Percentiles rank a stretch among this genome's conserved stretches.
phyloP scores from a whole-genome alignment of 2,888 invertebrate genomes.

The Pandemis heparana region DNA sequence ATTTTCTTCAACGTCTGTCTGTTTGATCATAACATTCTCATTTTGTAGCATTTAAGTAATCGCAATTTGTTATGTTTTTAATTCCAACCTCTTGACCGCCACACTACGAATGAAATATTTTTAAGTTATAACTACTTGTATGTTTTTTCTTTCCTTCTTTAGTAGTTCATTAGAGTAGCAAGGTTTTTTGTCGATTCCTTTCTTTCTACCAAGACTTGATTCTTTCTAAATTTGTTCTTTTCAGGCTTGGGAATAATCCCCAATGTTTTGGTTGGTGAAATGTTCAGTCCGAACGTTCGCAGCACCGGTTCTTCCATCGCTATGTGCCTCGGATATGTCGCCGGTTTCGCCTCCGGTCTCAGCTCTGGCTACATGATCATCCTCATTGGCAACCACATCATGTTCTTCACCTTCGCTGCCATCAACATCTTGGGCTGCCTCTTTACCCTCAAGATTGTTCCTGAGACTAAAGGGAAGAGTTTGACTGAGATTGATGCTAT shows the following conservation, averaged over 20 bases:
- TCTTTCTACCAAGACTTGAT: no score
- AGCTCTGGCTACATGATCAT: slow-evolving; percentile 56
- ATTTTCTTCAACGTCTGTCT: no score
- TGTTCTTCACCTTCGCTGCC: slow-evolving; percentile 54
- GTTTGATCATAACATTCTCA: no score
- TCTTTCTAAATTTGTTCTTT: slow-evolving; percentile 16
- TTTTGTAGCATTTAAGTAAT: no score
- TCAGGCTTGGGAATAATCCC: slow-evolving; percentile 60
- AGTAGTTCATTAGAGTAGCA: no score
- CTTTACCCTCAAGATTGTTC: slow-evolving; percentile 53
- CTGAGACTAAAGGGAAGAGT: slow-evolving; percentile 60
- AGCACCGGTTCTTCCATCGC: slow-evolving; percentile 53
- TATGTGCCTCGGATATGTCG: slow-evolving; percentile 48
- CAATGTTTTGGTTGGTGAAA: slow-evolving; percentile 54
- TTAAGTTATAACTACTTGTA: no score
- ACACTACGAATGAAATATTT: no score
- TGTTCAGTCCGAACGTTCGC: slow-evolving; percentile 57
- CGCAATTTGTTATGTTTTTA: no score
- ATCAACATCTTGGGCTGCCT: slow-evolving; percentile 48
- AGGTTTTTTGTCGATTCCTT: no score
- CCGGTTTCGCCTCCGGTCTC: slow-evolving; percentile 52
- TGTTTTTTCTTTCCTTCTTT: no score
- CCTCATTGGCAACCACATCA: slow-evolving; percentile 46
- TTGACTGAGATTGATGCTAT: slow-evolving; percentile 55
- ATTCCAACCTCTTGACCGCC: no score